Conservation (phyloP, 2,888 invertebrate species). For the Drosophila fungiperda region DNA sequence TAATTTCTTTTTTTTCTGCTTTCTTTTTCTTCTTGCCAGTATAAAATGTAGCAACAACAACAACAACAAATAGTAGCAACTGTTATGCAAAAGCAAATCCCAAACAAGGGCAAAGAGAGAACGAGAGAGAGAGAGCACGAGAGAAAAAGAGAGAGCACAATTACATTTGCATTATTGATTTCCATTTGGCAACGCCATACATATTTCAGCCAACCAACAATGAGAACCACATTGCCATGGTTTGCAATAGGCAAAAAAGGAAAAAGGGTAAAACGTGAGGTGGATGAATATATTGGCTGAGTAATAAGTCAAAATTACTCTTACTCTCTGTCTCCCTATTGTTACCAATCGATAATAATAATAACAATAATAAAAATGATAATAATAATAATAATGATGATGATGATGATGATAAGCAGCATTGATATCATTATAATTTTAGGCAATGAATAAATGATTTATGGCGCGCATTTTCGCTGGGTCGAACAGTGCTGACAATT, state of each 20-base stretch:
- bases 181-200: slow-evolving; percentile 57
- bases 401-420: background rate
- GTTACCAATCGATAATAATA: background rate
- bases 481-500: background rate
- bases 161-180: slow-evolving; percentile 72
- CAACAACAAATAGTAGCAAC: slow-evolving; percentile 4
- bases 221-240: slow-evolving; percentile 5
- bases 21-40: slow-evolving; percentile 12
- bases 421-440: slow-evolving; percentile 39
- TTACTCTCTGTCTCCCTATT: background rate
- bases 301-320: background rate
- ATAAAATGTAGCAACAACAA: slow-evolving; percentile 17
- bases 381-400: too few relatives aligned
- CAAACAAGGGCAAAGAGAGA: slow-evolving; percentile 9
- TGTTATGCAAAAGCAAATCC: slow-evolving; percentile 27
- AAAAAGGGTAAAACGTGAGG: background rate
- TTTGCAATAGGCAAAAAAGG: slow-evolving; percentile 1
- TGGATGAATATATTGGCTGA: background rate
- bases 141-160: slow-evolving; percentile 21
- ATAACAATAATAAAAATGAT: background rate
- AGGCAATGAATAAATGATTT: slow-evolving; percentile 42
- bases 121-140: background rate
- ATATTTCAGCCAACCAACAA: slow-evolving; percentile 31
- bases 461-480: slow-evolving; percentile 22
- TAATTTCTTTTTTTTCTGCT: slow-evolving; percentile 1